Conservation (phyloP, 2,888 invertebrate genomes). For the Tridacna gigas region DNA sequence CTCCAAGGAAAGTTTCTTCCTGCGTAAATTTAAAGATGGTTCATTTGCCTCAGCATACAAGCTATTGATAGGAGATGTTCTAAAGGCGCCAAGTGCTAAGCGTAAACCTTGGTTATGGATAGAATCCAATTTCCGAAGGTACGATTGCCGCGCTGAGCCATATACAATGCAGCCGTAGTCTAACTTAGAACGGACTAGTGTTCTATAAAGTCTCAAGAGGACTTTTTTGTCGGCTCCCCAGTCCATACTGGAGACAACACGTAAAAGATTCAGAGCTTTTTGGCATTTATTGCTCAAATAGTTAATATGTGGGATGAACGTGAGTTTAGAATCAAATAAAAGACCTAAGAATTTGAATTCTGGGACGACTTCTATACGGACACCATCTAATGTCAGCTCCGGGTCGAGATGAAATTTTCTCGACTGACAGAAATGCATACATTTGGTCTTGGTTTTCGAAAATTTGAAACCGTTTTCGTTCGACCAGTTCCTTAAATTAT, state of each 20-base stretch:
- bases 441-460: constrained; percentile 47
- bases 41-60: constrained; percentile 44
- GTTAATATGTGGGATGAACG: constrained; percentile 49
- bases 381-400: constrained; percentile 18
- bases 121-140: constrained; percentile 46
- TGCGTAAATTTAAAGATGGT: constrained; percentile 20
- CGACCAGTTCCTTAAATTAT: constrained; percentile 23
- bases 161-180: constrained; percentile 57
- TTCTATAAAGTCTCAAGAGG: constrained; percentile 36
- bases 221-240: constrained; percentile 47
- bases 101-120: constrained; percentile 58
- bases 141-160: constrained; percentile 52
- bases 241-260: constrained; percentile 33
- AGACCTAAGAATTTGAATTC: constrained; percentile 52
- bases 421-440: constrained; percentile 44
- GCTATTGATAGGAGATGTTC: constrained; percentile 32
- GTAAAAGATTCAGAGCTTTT: constrained; percentile 52
- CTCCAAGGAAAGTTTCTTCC: constrained; percentile 27
- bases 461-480: constrained; percentile 56
- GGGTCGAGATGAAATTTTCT: constrained; percentile 45
- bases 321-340: constrained; percentile 55
- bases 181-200: constrained; percentile 47
- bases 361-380: constrained; percentile 31
- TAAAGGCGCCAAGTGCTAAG: constrained; percentile 42
- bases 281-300: constrained; percentile 40